phyloP scores from a whole-genome alignment of 2,113 vertebrate species.

The Platysteira castanea region DNA sequence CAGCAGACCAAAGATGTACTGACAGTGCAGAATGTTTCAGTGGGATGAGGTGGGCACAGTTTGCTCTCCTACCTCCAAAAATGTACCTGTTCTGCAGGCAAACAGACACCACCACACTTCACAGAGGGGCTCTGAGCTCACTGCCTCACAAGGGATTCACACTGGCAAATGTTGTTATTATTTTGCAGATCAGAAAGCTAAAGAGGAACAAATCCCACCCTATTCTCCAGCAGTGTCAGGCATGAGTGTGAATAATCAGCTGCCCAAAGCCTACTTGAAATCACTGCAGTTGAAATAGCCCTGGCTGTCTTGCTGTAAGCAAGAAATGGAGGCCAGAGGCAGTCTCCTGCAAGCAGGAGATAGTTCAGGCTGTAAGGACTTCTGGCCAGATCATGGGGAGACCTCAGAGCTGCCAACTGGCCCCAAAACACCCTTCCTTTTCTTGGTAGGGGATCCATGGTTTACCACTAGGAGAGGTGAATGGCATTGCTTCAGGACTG shows the following conservation, averaged over 20 bases:
- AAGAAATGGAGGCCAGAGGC: background rate
- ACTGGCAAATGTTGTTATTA: background rate
- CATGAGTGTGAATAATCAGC: background rate
- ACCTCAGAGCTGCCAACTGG: background rate
- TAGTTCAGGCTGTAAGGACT: background rate
- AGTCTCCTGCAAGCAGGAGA: background rate
- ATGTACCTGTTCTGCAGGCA: background rate
- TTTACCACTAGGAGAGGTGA: background rate
- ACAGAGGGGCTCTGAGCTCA: background rate
- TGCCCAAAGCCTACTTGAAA: background rate
- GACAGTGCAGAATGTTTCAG: fast-evolving
- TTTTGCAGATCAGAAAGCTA: background rate
- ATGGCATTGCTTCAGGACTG: background rate
- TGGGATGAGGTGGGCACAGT: background rate
- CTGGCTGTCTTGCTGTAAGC: background rate
- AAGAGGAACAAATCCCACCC: background rate
- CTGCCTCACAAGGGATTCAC: background rate
- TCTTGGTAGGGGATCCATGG: background rate
- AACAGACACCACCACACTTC: background rate
- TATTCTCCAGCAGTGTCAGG: background rate
- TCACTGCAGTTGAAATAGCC: background rate
- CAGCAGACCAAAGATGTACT: background rate
- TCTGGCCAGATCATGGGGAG: background rate
- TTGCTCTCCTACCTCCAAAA: background rate
- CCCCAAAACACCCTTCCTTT: background rate